phyloP scores from a whole-genome alignment of 2,113 vertebrate species.

The Chaetodon trifascialis region DNA sequence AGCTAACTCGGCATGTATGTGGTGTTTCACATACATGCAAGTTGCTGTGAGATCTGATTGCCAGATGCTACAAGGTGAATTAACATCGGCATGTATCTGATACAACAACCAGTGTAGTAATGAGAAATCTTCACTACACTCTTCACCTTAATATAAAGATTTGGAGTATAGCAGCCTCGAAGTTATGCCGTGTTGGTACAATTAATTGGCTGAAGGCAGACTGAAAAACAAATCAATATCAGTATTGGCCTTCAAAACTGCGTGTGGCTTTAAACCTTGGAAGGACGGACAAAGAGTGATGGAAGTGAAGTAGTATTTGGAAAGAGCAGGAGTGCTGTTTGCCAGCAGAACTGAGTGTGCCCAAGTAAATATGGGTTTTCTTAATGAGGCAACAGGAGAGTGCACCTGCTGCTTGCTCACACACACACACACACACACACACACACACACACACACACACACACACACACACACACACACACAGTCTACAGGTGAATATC shows the following conservation, averaged over 20 bases:
- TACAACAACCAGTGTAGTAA: too few relatives aligned
- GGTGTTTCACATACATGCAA: too few relatives aligned
- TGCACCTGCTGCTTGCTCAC: constrained; percentile 49
- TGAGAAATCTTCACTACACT: too few relatives aligned
- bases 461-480: background rate
- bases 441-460: background rate
- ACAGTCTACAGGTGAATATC: constrained; percentile 54
- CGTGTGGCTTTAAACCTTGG: constrained; percentile 27
- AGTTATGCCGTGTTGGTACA: background rate
- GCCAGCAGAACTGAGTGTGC: constrained; percentile 54
- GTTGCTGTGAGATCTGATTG: too few relatives aligned
- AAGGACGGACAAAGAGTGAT: constrained; percentile 11
- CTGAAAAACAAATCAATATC: constrained; percentile 18
- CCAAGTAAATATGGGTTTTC: constrained; percentile 75
- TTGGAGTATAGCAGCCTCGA: background rate
- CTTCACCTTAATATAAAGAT: background rate
- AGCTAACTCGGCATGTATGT: too few relatives aligned
- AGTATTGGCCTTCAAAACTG: background rate
- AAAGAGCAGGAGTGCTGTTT: constrained; percentile 38
- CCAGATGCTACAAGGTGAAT: too few relatives aligned
- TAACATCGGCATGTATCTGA: too few relatives aligned
- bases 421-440: background rate
- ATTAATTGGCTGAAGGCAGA: background rate
- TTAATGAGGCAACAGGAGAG: constrained; percentile 69
- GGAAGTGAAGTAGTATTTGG: constrained; percentile 44